phyloP scores from a whole-genome alignment of 2,888 invertebrate species.

The Melanostoma scalare region DNA sequence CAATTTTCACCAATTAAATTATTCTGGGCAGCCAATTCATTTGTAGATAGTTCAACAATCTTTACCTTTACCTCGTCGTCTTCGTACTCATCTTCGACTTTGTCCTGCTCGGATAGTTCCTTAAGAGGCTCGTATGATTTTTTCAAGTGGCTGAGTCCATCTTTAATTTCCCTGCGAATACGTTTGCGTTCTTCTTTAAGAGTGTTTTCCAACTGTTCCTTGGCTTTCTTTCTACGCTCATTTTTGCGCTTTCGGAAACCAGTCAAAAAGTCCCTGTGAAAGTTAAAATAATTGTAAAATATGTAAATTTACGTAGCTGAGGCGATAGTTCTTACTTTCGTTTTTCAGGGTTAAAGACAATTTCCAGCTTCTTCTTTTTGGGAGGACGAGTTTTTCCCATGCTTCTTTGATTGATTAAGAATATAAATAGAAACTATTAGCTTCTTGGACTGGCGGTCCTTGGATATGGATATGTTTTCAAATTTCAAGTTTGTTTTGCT shows the following conservation, averaged over 20 bases:
- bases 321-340: slow-evolving; percentile 82
- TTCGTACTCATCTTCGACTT: slow-evolving; percentile 85
- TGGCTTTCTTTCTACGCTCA: slow-evolving; percentile 88
- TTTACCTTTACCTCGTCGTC: slow-evolving; percentile 90
- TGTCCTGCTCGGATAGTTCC: slow-evolving; percentile 82
- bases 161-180: slow-evolving; percentile 89
- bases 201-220: slow-evolving; percentile 87
- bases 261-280: slow-evolving; percentile 88
- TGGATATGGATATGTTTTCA: neutral
- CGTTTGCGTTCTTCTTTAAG: slow-evolving; percentile 90
- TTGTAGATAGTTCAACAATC: slow-evolving; percentile 88
- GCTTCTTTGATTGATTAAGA: neutral
- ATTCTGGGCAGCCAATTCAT: slow-evolving; percentile 87
- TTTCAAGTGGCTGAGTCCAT: slow-evolving; percentile 88
- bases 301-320: neutral
- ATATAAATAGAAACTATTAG: neutral
- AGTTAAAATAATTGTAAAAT: neutral
- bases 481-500: slow-evolving; percentile 5
- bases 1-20: slow-evolving; percentile 89
- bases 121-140: slow-evolving; percentile 87
- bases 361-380: slow-evolving; percentile 82
- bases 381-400: slow-evolving; percentile 77
- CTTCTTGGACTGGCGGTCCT: too few species aligned
- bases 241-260: slow-evolving; percentile 92
- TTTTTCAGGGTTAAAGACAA: slow-evolving; percentile 85